Evolutionary conservation across 2,797 vertebrate genomes (phyloP), one percentile per base, ranked within the genome.

Genomic region (Aythya fuligula): DNA sequence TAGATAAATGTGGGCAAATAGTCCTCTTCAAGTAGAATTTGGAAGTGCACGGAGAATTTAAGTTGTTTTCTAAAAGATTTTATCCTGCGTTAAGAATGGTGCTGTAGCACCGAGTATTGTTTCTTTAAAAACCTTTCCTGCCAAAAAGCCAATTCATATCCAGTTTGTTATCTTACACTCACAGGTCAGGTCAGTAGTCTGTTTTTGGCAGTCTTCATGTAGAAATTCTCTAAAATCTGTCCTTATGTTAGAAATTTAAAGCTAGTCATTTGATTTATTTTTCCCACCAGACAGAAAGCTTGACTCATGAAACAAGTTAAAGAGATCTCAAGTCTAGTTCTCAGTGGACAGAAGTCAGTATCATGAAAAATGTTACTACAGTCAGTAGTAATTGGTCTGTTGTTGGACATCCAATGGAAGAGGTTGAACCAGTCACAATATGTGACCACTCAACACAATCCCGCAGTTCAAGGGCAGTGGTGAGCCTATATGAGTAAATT

Each of bases 21-120:
- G 53, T 94, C n/a, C 51, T 92, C 95, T 95, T 95, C 71, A 90
- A 57, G 57, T 67, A 73, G 8, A 51, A 84, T 93, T 94, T 67
- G 78, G 43, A 91, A 88, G 18, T 64, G 13, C 76, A 79, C 25
- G 61, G 67, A 49, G 56, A 96, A 79, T 49, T 27, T 87, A 71
- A 79, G 85, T 74, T 86, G 53, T 73, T 83, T 91, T 64, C 32
- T 73, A 54, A 54, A 77, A 70, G 67, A 70, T 60, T 82, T 92
- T 82, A 92, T 65, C 13, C 30, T 39, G 15, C 8, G 0, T 71
- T 65, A 90, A 76, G 14, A 82, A 49, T 69, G n/a, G 32, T 77
- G 53, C 43, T 74, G n/a, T 80, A 84, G 84, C 6, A 36, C 4
- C 28, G 20, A 36, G 25, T 71, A 38, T 87, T 93, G 34, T 92